phyloP scores from a whole-genome alignment of 2,888 invertebrate species.

The Erynnis tages region DNA sequence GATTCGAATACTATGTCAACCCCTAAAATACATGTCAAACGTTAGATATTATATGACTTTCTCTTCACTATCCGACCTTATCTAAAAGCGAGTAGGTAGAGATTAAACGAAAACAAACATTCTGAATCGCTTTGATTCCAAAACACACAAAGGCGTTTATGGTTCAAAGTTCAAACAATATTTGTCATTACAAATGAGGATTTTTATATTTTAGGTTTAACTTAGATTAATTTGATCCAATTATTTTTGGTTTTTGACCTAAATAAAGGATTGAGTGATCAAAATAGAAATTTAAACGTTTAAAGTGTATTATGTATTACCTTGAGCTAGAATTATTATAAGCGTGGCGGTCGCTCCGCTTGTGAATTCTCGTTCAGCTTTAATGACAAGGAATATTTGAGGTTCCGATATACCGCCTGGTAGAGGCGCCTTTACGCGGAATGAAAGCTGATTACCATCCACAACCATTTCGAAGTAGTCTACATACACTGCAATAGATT shows the following conservation, averaged over 20 bases:
- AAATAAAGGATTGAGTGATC: too few relatives aligned
- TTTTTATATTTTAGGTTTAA: too few relatives aligned
- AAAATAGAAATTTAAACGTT: too few relatives aligned
- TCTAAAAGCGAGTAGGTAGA: too few relatives aligned
- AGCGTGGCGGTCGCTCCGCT: conserved; percentile 59
- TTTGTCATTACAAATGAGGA: too few relatives aligned
- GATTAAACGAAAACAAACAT: too few relatives aligned
- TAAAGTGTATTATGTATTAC: conserved; percentile 43
- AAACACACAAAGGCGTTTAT: too few relatives aligned
- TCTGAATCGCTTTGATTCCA: too few relatives aligned
- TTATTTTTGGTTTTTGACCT: background rate
- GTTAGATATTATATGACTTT: too few relatives aligned
- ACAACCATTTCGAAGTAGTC: conserved; percentile 43
- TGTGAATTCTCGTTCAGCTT: conserved; percentile 57
- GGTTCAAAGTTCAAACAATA: too few relatives aligned
- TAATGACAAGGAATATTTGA: conserved; percentile 53
- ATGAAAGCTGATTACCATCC: conserved; percentile 42
- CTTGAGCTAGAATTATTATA: conserved; percentile 60
- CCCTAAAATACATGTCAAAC: conserved; percentile 38
- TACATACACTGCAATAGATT: conserved; percentile 46
- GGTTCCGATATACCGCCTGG: conserved; percentile 42
- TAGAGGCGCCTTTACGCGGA: conserved; percentile 45
- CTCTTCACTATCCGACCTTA: too few relatives aligned
- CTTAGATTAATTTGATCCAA: too few relatives aligned
- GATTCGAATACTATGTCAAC: conserved; percentile 48